Conservation (phyloP, 1,140 invertebrate species). For the Diachasmimorpha longicaudata region DNA sequence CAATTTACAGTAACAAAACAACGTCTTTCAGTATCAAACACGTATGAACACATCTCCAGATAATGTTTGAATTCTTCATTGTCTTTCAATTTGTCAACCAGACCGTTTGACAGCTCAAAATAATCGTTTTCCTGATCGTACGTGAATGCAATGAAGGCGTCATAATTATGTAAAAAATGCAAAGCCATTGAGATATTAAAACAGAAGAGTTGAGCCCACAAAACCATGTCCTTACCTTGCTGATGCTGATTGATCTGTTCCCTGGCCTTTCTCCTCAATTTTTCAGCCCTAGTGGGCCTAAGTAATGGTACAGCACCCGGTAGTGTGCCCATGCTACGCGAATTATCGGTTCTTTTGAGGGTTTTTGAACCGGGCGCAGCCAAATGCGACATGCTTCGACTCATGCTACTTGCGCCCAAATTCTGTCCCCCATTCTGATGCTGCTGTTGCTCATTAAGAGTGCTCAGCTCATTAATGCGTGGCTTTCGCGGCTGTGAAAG, state of each 20-base stretch:
- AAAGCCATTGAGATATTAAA: background rate
- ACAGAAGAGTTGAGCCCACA: conserved; percentile 19
- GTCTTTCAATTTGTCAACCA: too few species aligned
- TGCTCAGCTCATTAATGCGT: conserved; percentile 63
- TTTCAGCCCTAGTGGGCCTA: conserved; percentile 64
- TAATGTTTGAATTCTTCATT: too few species aligned
- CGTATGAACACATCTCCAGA: too few species aligned
- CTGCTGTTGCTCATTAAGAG: conserved; percentile 52
- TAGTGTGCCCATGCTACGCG: conserved; percentile 65
- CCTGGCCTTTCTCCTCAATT: conserved; percentile 63
- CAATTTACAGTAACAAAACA: too few species aligned
- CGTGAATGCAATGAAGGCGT: too few species aligned
- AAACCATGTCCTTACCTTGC: conserved; percentile 56
- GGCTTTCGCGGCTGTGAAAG: conserved; percentile 75
- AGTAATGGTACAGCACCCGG: conserved; percentile 57
- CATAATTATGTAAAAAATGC: background rate
- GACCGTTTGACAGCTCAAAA: too few species aligned
- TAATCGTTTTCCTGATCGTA: too few species aligned
- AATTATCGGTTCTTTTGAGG: conserved; percentile 60
- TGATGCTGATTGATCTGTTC: conserved; percentile 50
- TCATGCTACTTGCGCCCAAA: conserved; percentile 64
- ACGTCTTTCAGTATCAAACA: too few species aligned
- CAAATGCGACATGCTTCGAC: conserved; percentile 74
- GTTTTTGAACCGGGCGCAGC: conserved; percentile 58
- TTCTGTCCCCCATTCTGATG: conserved; percentile 40